These are phyloP conservation scores for Bos indicus DNA, from an alignment of 2,113 vertebrate genomes.

Conservation along the genomic window DNA sequence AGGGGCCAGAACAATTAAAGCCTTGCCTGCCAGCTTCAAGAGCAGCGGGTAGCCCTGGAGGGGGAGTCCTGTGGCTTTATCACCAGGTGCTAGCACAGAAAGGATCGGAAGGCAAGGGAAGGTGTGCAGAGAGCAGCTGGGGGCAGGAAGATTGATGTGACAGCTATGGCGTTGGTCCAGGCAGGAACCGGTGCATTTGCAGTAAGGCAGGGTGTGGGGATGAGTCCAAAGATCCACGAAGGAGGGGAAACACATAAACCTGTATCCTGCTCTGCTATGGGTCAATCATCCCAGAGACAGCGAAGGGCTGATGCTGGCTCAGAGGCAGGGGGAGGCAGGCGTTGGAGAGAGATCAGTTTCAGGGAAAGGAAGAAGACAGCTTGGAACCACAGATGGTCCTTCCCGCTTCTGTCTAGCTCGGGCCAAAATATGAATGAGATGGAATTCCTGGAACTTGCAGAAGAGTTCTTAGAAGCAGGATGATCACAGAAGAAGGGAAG, in stretches of 20 bases:
- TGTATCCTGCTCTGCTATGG: neutral
- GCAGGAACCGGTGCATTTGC: neutral
- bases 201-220: neutral
- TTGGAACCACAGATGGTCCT: neutral
- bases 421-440: neutral
- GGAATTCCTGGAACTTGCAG: conserved; percentile 22
- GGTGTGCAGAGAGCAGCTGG: neutral
- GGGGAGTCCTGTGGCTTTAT: neutral
- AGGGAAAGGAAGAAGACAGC: neutral
- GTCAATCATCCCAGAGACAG: neutral
- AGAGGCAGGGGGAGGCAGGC: neutral
- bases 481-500: neutral
- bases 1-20: neutral
- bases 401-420: neutral
- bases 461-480: neutral
- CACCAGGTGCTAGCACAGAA: neutral
- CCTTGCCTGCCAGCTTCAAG: neutral
- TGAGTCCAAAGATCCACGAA: neutral
- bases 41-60: neutral
- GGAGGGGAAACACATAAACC: too few relatives aligned
- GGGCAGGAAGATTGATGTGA: neutral
- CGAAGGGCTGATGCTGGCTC: neutral
- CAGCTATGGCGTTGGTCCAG: neutral
- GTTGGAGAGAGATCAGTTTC: neutral
- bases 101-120: neutral